Evolutionary conservation across 37 sponge, comb jelly and placozoan genomes (phyloP), one percentile per base, ranked within the genome.

Genomic region (Halichondria panicea): DNA sequence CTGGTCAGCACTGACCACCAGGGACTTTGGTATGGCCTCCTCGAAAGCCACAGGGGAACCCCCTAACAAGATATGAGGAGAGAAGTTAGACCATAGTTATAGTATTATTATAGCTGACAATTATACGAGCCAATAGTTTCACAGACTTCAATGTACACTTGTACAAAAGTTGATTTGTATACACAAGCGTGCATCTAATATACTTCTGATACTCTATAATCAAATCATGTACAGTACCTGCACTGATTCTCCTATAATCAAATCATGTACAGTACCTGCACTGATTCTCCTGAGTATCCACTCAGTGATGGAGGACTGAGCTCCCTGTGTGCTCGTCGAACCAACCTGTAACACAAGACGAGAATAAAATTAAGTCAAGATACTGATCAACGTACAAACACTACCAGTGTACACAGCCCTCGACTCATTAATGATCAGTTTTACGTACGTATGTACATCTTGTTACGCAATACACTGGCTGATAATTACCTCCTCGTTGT

Each of bases 1-100:
- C 61, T 97, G 98, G 56, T 97, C 98, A 64, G 95, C 92, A 66
- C 87, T 86, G 75, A 97, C 62, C n/a, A 97, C 80, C 56, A 91
- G 85, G 13, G 94, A 94, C 52, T 94, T 91, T n/a, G 95, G 71
- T 3, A 97, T 83, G 41, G 93, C 74, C 42, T 84, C 84, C 57
- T 93, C 94, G 77, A 91, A 87, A 4, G 88, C 79, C 52, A 59
- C 83, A 24, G 82, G 44, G 46, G 76, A 72, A 15, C 55, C 89
- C 12, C 68, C 67, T 46, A 21, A 33, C 4, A 1, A 22, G n/a
- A 67, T 30, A 55, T 52, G 40, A 55, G 28, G 4, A 30, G 13
- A 11, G 12, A 12, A 11, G 13, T 25, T 28, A 58, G 21, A 33
- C 21, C 58, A 24, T 9, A 35, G 21, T 45, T 25, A n/a, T 19